Evolutionary conservation across 2,888 invertebrate genomes (phyloP).

Genomic region (Clitarchus hookeri): DNA sequence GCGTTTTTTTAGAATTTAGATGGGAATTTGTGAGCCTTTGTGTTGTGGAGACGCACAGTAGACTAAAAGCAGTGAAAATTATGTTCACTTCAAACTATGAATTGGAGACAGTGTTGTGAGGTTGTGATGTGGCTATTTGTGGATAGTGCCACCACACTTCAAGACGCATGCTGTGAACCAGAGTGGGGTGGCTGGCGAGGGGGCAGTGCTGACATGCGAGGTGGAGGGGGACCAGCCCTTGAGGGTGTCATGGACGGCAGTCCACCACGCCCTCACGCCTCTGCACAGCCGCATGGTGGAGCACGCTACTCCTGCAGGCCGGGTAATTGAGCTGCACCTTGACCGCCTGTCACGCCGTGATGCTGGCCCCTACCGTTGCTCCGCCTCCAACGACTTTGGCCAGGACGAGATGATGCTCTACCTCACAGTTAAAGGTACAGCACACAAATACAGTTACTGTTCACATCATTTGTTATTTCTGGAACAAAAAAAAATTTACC

Average conservation of each 20-base stretch:
- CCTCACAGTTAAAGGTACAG: constrained; percentile 56
- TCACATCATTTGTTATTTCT: too few relatives aligned
- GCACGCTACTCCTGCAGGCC: constrained; percentile 48
- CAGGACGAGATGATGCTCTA: constrained; percentile 55
- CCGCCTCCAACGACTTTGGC: constrained; percentile 57
- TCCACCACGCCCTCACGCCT: constrained; percentile 39
- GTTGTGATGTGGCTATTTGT: not conserved
- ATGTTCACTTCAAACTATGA: too few relatives aligned
- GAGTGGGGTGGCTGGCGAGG: constrained; percentile 52
- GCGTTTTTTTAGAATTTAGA: too few relatives aligned
- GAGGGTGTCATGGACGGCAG: constrained; percentile 53
- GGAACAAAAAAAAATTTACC: too few relatives aligned
- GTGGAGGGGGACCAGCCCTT: constrained; percentile 56
- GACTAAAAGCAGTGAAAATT: too few relatives aligned
- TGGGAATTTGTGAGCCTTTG: too few relatives aligned
- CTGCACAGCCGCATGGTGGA: constrained; percentile 46
- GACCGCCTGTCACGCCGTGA: constrained; percentile 46
- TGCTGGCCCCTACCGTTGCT: constrained; percentile 54
- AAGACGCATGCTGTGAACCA: constrained; percentile 48
- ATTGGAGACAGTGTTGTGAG: not conserved
- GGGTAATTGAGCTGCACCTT: constrained; percentile 51
- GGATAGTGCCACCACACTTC: constrained; percentile 47
- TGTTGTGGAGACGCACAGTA: too few relatives aligned
- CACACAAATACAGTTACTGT: not conserved
- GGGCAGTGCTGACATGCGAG: constrained; percentile 53